Conservation (phyloP, 2,888 invertebrate species). For the Agrypnus murinus region DNA sequence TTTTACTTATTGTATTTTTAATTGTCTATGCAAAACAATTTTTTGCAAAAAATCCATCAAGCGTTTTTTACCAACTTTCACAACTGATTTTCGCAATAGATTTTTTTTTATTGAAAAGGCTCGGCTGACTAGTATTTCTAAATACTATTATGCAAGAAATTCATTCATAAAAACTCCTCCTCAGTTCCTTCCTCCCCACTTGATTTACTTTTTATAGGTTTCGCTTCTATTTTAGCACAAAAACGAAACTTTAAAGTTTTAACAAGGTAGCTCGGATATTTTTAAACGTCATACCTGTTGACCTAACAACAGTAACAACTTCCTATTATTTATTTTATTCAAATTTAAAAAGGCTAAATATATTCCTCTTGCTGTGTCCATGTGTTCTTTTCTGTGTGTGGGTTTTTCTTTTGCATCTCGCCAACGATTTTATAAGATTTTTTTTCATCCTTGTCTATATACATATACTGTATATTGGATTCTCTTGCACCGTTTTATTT, state of each 20-base stretch:
- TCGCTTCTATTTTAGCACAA: background rate
- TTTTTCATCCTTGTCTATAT: background rate
- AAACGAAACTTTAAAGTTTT: no score
- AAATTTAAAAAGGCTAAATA: slow-evolving; percentile 18
- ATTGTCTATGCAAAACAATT: no score
- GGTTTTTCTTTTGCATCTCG: slow-evolving; percentile 7
- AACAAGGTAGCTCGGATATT: background rate
- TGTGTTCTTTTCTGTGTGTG: slow-evolving; percentile 9
- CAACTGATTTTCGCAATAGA: background rate
- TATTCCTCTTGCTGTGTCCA: no score
- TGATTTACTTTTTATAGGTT: background rate
- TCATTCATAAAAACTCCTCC: slow-evolving; percentile 12
- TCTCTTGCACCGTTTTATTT: slow-evolving; percentile 56
- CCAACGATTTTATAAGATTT: background rate
- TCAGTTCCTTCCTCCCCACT: background rate
- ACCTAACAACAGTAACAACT: no score
- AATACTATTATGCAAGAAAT: slow-evolving; percentile 9
- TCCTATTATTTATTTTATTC: slow-evolving; percentile 34
- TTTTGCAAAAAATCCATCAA: no score
- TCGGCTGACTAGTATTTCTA: slow-evolving; percentile 6
- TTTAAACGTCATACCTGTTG: no score
- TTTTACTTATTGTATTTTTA: no score
- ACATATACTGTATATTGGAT: no score
- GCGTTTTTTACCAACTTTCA: no score
- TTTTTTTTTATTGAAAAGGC: slow-evolving; percentile 5